Base-by-base conservation (phyloP, 2,113 vertebrate genomes). In the Macroglossus sobrinus region DNA sequence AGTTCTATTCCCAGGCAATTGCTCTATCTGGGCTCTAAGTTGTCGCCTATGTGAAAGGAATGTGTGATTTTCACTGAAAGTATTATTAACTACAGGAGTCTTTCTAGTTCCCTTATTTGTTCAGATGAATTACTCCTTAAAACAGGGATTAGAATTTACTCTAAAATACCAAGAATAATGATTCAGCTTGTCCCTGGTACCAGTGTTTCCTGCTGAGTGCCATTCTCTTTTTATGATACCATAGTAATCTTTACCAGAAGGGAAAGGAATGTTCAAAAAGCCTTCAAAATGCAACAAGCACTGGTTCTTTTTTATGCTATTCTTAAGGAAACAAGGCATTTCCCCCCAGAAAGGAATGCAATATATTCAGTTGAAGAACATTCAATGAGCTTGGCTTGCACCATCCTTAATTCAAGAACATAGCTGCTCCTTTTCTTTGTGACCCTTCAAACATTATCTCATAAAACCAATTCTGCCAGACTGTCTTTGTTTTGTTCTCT, bases 181-280 rank as follows among this genome's bases (percentile, higher is more conserved):
- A 93, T 78, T 84, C 75, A 45, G 8, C 30, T 88, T 92, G 53
- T 93, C 33, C 61, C 28, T 28, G 3, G 28, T 61, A 30, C 50
- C 68, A 68, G 4, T 80, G 61, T 92, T 69, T 71, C 72, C 72
- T 74, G 43, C 59, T 78, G 71, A 66, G 13, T 87, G 26, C 66
- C 72, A 66, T 85, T 95, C 72, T 94, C 61, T 95, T 93, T 82
- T 78, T 71, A 63, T 79, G 33, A 43, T 61, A 93, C 57, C 53
- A 28, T 74, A 86, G 22, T 85, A 74, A 82, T 38, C 33, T 75
- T 97, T 74, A 81, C 33, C 72, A 82, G 55, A 91, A 96, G 40
- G 40, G 89, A 91, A 72, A 81, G 35, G 53, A 94, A 95, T 96
- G 89, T 94, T 93, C 89, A 53, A 74, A 85, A 81, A 72, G 57